Evolutionary conservation across 2,113 vertebrate genomes (phyloP).

Genomic region (Climacteris rufus): DNA sequence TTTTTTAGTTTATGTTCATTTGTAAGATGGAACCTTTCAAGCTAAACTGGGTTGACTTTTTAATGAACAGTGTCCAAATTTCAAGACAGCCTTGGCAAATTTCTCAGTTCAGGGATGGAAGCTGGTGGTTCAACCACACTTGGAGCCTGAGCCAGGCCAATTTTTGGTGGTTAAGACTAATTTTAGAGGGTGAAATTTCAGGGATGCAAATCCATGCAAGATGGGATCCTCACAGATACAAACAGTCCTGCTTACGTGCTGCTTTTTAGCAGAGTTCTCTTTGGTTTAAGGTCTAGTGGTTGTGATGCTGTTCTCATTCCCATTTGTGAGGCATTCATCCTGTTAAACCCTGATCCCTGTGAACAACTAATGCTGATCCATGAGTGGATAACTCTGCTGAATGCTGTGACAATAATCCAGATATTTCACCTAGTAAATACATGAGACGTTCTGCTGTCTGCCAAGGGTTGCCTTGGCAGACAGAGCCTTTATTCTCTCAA

Average conservation of each 20-base stretch:
- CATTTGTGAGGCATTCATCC: neutral
- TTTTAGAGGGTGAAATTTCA: slow-evolving; percentile 19
- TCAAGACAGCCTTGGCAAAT: slow-evolving; percentile 13
- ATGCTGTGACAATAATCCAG: neutral
- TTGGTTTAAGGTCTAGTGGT: neutral
- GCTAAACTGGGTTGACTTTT: slow-evolving; percentile 40
- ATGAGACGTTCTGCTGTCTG: neutral
- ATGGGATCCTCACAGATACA: neutral
- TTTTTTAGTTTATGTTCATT: neutral
- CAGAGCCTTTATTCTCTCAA: neutral
- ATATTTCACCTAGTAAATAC: slow-evolving; percentile 31
- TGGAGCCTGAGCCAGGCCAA: neutral
- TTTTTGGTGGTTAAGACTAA: slow-evolving; percentile 19
- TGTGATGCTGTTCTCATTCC: neutral
- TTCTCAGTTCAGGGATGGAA: neutral
- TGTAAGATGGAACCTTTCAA: slow-evolving; percentile 32
- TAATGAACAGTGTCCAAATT: slow-evolving; percentile 15
- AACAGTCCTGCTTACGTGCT: neutral
- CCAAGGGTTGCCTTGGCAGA: neutral
- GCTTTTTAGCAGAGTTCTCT: neutral
- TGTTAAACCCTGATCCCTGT: neutral
- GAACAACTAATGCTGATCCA: neutral
- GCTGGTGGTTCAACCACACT: slow-evolving; percentile 33
- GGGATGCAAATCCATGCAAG: slow-evolving; percentile 1
- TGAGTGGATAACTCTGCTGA: neutral